phyloP scores from a whole-genome alignment of 2,888 invertebrate species.

The Aleiodes testaceus region DNA sequence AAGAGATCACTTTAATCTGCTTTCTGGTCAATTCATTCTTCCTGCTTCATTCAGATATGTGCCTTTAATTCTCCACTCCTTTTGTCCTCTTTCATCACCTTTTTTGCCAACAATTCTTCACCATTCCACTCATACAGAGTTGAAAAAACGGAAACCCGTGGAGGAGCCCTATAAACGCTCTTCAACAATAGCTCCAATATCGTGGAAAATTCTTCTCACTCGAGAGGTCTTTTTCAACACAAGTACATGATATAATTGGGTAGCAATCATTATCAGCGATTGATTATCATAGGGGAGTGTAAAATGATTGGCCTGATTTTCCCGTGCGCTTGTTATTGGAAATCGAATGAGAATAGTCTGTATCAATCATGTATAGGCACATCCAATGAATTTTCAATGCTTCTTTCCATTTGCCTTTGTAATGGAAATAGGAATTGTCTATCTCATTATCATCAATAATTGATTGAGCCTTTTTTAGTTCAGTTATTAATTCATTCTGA shows the following conservation, averaged over 20 bases:
- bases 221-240: background rate
- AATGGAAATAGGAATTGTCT: background rate
- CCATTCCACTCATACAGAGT: slow-evolving; percentile 1
- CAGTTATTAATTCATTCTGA: too few relatives aligned
- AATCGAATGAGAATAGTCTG: slow-evolving; percentile 13
- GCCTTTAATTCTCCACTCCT: slow-evolving; percentile 1
- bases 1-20: slow-evolving; percentile 10
- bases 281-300: slow-evolving; percentile 11
- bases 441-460: too few relatives aligned
- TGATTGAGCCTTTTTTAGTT: too few relatives aligned
- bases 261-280: slow-evolving; percentile 22
- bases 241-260: slow-evolving; percentile 9
- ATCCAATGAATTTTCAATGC: slow-evolving; percentile 8
- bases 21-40: slow-evolving; percentile 8
- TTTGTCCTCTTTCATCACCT: background rate
- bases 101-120: slow-evolving; percentile 8
- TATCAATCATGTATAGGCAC: background rate
- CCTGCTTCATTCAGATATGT: background rate
- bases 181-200: slow-evolving; percentile 29
- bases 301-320: slow-evolving; percentile 6
- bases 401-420: background rate
- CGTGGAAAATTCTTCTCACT: slow-evolving; percentile 15
- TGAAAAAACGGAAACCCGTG: background rate
- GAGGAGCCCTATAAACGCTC: slow-evolving; percentile 25
- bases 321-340: background rate